Base-by-base conservation (phyloP, 2,888 invertebrate genomes). In the Chaetogeoica ovagalla region DNA sequence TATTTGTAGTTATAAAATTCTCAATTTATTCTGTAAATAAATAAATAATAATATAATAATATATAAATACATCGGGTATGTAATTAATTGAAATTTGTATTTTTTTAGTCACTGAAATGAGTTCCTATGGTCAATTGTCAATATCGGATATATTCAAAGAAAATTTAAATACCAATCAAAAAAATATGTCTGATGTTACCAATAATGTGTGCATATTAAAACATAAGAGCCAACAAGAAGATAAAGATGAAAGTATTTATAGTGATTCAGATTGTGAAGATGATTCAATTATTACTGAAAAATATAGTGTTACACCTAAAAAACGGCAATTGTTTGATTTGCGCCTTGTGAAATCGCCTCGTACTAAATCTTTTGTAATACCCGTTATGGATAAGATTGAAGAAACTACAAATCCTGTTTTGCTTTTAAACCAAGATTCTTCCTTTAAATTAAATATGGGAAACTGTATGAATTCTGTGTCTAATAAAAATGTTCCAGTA, bases 271-370 rank as follows among this genome's bases (percentile, higher is more conserved):
- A 63, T 39, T 4, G 59, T 62, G 69, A 17, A 60, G 48, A 68
- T 66, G 8, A 52, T 63, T 79, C 79, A 39, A 69, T 77, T 69
- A 21, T 69, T 21, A 5, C 69, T 37, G 79, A 79, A 39, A 13
- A 79, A 55, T 79, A 77, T 69, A 69, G 21, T 77, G 17, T 77
- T 17, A 79, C 79, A 62, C 79, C 79, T 9, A 70, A 70, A 63
- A 79, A 79, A 70, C 55, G 63, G n/a, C 37, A 63, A 63, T 43
- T 79, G 13, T 79, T 71, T 71, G 79, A 79, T 57, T 55, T 63
- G 6, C 79, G 79, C 9, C 23, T 39, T 15, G 13, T 55, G 19
- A 79, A 79, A 30, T 70, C 57, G 2, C 11, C 57, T 1, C 69
- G 39, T 23, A 19, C 55, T 19, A 79, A 79, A 8, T 43, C 39